Percentiles rank a stretch among this genome's conserved stretches.
Conservation (phyloP, 2,113 vertebrate species). For the Hydrolagus affinis region DNA sequence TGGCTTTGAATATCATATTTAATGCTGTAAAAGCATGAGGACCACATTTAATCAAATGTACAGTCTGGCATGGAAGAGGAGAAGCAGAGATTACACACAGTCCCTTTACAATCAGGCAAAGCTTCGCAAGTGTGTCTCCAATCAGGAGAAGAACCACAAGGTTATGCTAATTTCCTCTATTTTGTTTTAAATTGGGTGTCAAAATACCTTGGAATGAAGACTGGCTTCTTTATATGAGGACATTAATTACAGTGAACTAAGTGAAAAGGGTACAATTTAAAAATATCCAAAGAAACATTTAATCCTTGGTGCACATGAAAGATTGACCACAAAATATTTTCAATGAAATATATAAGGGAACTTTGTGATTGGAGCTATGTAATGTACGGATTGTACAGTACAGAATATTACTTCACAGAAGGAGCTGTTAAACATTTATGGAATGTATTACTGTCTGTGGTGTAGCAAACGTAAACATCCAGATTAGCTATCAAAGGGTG, state of each 20-base stretch:
- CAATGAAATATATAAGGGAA: no score
- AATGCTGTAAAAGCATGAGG: constrained; percentile 55
- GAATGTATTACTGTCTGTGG: neutral
- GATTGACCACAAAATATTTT: neutral
- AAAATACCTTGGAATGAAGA: neutral
- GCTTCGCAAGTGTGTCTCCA: constrained; percentile 67
- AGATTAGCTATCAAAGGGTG: neutral
- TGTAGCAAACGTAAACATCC: neutral
- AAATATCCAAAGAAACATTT: constrained; percentile 19
- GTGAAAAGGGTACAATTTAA: neutral
- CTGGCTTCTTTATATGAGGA: neutral
- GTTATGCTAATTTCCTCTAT: constrained; percentile 57
- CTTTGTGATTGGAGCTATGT: no score
- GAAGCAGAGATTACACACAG: constrained; percentile 69
- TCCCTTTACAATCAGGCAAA: constrained; percentile 65
- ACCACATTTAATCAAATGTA: constrained; percentile 51
- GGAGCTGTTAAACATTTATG: neutral
- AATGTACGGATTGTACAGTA: neutral
- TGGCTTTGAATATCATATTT: constrained; percentile 71
- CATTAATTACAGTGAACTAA: neutral
- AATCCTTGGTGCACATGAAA: neutral
- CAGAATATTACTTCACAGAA: neutral
- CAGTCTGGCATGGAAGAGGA: constrained; percentile 55
- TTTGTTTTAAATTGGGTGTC: neutral
- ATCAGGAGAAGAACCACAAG: constrained; percentile 69